Conservation (phyloP, 2,888 invertebrate species). For the Andrena hattorfiana region DNA sequence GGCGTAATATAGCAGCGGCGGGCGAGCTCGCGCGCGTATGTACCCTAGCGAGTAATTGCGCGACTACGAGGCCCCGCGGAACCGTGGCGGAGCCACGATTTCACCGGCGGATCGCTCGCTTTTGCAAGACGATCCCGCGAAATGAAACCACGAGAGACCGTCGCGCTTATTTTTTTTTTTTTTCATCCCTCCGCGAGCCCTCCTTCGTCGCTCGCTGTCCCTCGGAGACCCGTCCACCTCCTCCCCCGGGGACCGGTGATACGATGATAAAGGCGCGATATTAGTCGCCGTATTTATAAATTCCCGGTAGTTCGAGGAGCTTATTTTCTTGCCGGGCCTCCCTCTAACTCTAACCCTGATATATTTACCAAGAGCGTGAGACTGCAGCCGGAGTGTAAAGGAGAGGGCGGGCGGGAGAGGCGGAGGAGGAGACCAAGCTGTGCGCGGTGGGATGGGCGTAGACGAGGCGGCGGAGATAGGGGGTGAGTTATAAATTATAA, state of each 20-base stretch:
- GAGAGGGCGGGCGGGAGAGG: slow-evolving; percentile 44
- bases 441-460: slow-evolving; percentile 61
- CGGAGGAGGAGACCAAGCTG: slow-evolving; percentile 59
- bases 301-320: slow-evolving; percentile 72
- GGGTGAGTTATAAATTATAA: slow-evolving; percentile 84
- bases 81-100: background rate
- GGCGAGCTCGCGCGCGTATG: slow-evolving; percentile 26
- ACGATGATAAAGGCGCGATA: slow-evolving; percentile 65
- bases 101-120: background rate
- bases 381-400: slow-evolving; percentile 33
- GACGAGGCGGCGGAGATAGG: slow-evolving; percentile 63
- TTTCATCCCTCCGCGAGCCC: background rate
- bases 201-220: background rate
- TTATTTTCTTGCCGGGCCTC: slow-evolving; percentile 75
- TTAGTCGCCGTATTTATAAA: slow-evolving; percentile 80
- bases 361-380: slow-evolving; percentile 76
- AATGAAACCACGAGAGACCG: slow-evolving; percentile 19
- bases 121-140: slow-evolving; percentile 30
- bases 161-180: background rate
- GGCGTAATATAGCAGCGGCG: slow-evolving; percentile 35
- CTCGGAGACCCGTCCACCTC: background rate
- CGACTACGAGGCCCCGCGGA: slow-evolving; percentile 6
- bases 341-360: slow-evolving; percentile 83
- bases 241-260: background rate
- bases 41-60: slow-evolving; percentile 46